Evolutionary conservation across 2,797 vertebrate genomes (phyloP), one percentile per base, ranked within the genome.

Genomic region (Holocentrus rufus): DNA sequence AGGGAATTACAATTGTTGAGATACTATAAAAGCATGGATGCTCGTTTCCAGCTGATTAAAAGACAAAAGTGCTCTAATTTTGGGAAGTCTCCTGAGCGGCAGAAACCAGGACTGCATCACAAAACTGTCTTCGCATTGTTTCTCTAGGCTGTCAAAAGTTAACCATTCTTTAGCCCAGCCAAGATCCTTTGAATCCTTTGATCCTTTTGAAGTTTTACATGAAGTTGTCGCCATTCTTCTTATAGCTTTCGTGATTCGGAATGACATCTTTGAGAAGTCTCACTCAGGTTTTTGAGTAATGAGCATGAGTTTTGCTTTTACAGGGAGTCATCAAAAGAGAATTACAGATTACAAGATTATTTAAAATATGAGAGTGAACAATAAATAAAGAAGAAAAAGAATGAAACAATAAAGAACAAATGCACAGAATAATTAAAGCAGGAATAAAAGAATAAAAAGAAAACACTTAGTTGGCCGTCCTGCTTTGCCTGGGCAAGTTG

Each of bases 1-100:
- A 50, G 36, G 18, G 42, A 56, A 36, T 64, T 61, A 66, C 8
- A 44, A 34, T 53, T 25, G 20, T 50, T 76, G 42, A 7, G 47
- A 55, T 47, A 39, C 27, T 59, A 20, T 34, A 14, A 20, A 7
- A 71, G 0, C 27, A 27, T 67, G 18, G 25, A 31, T 55, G 20
- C 34, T 18, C 59, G 39, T 67, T 60, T 69, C 49, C 53, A 47
- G 42, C 36, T 25, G 30, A 31, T 46, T 36, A 54, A 49, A 31
- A 60, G 15, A 34, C 2, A 15, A 31, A 52, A 34, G 8, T 5
- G 31, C 31, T 34, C 31, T 34, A 34, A 34, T 34, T 34, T 22
- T 42, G n/a, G 6, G 17, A 39, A 34, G 13, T 36, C 27, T 8
- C 7, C 31, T 31, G 34, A 74, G 42, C 52, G 44, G 44, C 13